A percentile compares a stretch with the other conserved stretches of the same genome.
These are phyloP conservation scores for Epistrophe grossulariae DNA, from an alignment of 2,888 invertebrate species.

Conservation along the genomic window DNA sequence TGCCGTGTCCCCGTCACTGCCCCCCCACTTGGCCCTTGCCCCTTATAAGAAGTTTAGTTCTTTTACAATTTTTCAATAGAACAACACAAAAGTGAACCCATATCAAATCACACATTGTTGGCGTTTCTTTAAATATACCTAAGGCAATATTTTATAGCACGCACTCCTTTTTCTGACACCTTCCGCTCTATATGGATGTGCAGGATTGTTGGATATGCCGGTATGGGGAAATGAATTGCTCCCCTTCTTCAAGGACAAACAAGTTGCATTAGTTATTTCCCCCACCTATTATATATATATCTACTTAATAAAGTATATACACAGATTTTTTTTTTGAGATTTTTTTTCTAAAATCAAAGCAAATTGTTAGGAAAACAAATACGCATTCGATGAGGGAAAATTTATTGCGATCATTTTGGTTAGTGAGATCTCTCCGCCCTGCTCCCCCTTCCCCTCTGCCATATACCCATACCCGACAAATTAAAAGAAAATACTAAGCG, in stretches of 20 bases:
- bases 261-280: constrained; percentile 12
- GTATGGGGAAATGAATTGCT: constrained; percentile 10
- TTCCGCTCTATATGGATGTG: constrained; percentile 1
- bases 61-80: not conserved
- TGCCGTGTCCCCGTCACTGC: not conserved
- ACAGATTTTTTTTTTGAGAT: not conserved
- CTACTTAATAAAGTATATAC: constrained; percentile 21
- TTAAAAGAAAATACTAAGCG: not conserved
- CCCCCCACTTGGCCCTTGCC: not conserved
- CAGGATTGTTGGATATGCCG: not conserved
- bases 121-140: constrained; percentile 7
- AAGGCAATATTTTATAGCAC: constrained; percentile 18
- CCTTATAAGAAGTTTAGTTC: not conserved
- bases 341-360: constrained; percentile 33
- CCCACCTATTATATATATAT: not conserved
- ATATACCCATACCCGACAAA: not conserved
- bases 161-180: constrained; percentile 48
- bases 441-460: not conserved
- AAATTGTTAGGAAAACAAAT: constrained; percentile 64
- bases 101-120: constrained; percentile 33
- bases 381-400: constrained; percentile 59
- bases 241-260: constrained; percentile 23
- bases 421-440: not conserved
- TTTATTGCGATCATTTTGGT: constrained; percentile 39
- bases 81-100: constrained; percentile 3